These are phyloP conservation scores for Cochlearius cochlearius DNA, from an alignment of 2,113 vertebrate genomes.

Conservation along the genomic window DNA sequence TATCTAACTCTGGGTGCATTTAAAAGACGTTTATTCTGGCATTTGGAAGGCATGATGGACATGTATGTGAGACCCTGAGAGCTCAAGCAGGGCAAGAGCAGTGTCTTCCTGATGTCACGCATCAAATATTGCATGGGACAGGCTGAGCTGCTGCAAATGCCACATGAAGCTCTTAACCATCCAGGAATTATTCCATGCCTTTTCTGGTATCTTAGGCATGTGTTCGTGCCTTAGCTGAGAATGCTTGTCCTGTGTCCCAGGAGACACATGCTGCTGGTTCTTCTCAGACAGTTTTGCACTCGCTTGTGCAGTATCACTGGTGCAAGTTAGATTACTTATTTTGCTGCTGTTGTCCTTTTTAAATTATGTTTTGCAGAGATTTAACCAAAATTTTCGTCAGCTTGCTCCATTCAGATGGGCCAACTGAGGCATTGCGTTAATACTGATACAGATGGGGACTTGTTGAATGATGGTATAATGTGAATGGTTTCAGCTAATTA, in stretches of 20 bases:
- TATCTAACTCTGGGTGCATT: neutral
- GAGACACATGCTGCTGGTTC: neutral
- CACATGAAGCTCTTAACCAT: constrained; percentile 9
- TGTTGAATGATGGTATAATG: neutral
- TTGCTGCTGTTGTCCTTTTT: neutral
- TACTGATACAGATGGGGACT: neutral
- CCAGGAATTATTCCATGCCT: constrained; percentile 6
- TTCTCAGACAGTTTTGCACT: neutral
- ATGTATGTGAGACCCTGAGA: neutral
- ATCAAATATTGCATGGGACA: constrained; percentile 11
- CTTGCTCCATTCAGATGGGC: neutral
- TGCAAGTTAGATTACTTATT: neutral
- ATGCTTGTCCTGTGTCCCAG: neutral
- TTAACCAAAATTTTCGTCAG: neutral
- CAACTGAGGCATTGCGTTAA: neutral
- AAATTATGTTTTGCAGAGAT: neutral
- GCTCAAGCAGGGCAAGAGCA: neutral
- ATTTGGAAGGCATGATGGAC: neutral
- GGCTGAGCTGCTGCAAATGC: constrained; percentile 48
- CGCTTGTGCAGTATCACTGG: neutral
- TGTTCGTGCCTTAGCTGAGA: neutral
- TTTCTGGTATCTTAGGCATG: constrained; percentile 17
- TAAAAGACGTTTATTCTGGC: neutral
- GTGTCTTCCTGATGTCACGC: constrained; percentile 27
- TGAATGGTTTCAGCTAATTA: neutral